Evolutionary conservation across 2,888 invertebrate genomes (phyloP).

Genomic region (Diaprepes abbreviatus): DNA sequence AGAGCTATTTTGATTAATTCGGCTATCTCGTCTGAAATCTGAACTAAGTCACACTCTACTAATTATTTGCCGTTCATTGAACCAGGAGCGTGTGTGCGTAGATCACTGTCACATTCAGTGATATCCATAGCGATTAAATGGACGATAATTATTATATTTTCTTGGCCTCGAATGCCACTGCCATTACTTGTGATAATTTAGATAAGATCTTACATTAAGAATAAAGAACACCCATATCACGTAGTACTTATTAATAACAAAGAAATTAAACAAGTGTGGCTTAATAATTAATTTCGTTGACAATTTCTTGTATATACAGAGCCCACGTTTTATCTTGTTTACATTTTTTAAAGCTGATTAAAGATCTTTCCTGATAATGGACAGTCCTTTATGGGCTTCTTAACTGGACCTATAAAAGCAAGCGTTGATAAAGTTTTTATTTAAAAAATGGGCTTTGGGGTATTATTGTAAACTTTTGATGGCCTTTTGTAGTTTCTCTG

Average conservation of each 20-base stretch:
- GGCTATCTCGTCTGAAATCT: conserved; percentile 8
- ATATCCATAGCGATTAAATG: conserved; percentile 27
- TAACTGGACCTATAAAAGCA: too few species aligned
- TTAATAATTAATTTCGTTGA: not conserved
- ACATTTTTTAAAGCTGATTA: too few species aligned
- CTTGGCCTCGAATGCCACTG: conserved; percentile 39
- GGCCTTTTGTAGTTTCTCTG: too few species aligned
- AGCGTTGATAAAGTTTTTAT: too few species aligned
- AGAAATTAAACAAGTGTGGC: not conserved
- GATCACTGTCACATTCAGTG: conserved; percentile 38
- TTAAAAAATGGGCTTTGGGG: too few species aligned
- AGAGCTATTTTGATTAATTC: conserved; percentile 16
- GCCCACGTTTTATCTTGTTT: too few species aligned
- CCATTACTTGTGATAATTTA: conserved; percentile 36
- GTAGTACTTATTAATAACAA: conserved; percentile 9
- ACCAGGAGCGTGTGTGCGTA: conserved; percentile 29
- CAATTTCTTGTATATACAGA: not conserved
- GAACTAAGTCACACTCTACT: conserved; percentile 33
- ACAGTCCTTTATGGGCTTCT: too few species aligned
- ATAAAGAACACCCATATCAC: conserved; percentile 31
- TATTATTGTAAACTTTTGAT: too few species aligned
- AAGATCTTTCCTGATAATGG: too few species aligned
- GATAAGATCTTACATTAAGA: conserved; percentile 41
- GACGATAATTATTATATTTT: conserved; percentile 42
- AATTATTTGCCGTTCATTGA: conserved; percentile 42